Conservation (phyloP, 2,797 vertebrate species). For the Xiphophorus birchmanni region DNA sequence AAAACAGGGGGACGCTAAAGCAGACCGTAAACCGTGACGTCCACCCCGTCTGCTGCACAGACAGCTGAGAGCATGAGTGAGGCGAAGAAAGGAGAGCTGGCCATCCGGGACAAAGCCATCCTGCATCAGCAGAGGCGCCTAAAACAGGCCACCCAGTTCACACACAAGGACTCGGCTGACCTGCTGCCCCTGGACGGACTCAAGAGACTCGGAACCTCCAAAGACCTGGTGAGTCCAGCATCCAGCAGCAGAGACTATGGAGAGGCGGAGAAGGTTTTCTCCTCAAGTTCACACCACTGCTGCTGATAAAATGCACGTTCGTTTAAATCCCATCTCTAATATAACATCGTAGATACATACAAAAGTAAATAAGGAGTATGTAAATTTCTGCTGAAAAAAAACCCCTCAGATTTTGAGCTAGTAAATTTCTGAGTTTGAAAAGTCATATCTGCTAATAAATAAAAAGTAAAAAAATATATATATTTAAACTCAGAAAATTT, state of each 20-base stretch:
- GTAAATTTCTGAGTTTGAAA: no score
- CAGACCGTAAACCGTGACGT: conserved; percentile 18
- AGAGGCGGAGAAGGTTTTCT: not conserved
- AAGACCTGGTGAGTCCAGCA: conserved; percentile 90
- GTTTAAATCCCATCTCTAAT: no score
- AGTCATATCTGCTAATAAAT: no score
- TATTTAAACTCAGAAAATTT: no score
- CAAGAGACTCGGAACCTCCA: conserved; percentile 93
- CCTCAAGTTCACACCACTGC: not conserved
- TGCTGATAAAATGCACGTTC: not conserved
- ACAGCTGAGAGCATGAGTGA: conserved; percentile 78
- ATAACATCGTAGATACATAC: no score
- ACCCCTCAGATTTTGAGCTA: no score
- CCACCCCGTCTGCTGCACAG: conserved; percentile 15
- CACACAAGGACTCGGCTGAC: conserved; percentile 97
- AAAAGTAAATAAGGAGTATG: not conserved
- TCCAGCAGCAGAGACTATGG: not conserved
- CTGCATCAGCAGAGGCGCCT: conserved; percentile 92
- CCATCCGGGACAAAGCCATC: conserved; percentile 87
- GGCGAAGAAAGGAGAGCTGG: conserved; percentile 82
- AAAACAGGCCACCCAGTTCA: conserved; percentile 94
- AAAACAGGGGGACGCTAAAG: conserved; percentile 30
- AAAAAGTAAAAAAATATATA: no score
- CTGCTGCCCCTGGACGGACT: conserved; percentile 95
- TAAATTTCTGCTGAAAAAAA: no score